phyloP scores from a whole-genome alignment of 2,113 vertebrate genomes.

The Mastomys natalensis region DNA sequence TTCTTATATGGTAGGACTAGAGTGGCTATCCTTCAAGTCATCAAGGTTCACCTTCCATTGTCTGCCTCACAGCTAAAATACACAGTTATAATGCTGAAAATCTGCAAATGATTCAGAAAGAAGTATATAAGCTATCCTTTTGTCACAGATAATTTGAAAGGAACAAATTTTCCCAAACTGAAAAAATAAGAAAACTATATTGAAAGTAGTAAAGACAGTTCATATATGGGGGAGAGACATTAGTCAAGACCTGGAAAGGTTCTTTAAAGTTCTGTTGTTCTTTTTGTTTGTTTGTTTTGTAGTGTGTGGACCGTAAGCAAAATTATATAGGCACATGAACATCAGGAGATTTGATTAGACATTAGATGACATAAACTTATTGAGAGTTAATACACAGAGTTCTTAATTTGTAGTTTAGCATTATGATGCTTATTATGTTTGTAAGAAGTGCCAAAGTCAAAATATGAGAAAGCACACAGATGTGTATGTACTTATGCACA shows the following conservation, averaged over 20 bases:
- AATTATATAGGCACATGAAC: neutral
- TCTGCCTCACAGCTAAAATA: neutral
- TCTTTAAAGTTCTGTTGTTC: neutral
- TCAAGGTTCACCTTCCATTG: neutral
- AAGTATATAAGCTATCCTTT: neutral
- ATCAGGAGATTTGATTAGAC: neutral
- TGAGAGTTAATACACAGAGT: neutral
- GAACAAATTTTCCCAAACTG: neutral
- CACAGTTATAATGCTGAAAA: neutral
- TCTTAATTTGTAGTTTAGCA: neutral
- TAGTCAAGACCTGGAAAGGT: neutral
- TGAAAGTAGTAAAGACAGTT: neutral
- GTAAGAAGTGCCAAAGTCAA: conserved; percentile 11
- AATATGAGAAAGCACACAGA: neutral
- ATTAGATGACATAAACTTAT: neutral
- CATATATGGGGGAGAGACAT: neutral
- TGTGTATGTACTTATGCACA: neutral
- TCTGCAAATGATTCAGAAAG: neutral
- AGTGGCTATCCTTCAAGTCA: neutral
- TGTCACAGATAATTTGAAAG: neutral
- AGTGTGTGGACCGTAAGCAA: neutral
- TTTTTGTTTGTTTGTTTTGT: neutral
- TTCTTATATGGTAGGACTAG: neutral
- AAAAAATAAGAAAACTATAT: neutral
- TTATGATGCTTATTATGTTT: neutral